Percentiles rank a stretch among this genome's conserved stretches.
Evolutionary conservation across 2,113 vertebrate species (phyloP).

Genomic region (Helogale parvula): DNA sequence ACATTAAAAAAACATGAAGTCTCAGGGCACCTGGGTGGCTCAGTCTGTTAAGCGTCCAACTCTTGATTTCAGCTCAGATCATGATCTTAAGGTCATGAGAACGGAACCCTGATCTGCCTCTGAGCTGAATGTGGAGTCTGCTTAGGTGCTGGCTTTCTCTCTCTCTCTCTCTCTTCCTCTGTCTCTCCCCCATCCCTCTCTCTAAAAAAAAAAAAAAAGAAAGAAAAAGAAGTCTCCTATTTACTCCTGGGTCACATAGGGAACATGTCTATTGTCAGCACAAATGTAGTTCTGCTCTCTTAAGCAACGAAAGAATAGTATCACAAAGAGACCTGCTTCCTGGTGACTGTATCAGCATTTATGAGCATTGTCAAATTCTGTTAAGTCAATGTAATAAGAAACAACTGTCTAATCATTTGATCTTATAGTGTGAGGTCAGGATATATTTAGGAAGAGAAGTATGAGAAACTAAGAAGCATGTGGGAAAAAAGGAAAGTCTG

Average conservation of each 20-base stretch:
- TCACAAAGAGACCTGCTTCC: not conserved
- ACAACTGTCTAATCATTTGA: not conserved
- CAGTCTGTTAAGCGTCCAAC: no score
- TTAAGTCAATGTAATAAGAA: not conserved
- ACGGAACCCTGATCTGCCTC: no score
- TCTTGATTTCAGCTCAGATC: no score
- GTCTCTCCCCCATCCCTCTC: no score
- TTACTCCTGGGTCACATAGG: not conserved
- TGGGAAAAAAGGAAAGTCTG: no score
- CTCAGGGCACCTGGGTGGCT: no score
- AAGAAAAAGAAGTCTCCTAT: not conserved
- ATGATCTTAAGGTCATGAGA: no score
- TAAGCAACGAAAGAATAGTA: not conserved
- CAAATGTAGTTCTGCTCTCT: not conserved
- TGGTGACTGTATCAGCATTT: not conserved
- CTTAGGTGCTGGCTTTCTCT: no score
- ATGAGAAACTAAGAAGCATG: not conserved
- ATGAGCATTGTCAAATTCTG: not conserved
- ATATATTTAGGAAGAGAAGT: not conserved
- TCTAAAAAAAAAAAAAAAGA: no score
- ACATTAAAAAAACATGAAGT: no score
- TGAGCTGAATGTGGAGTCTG: no score
- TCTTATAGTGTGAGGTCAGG: not conserved
- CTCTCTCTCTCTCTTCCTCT: no score
- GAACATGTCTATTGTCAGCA: not conserved